These are phyloP conservation scores for Enoplolaimus lenunculus DNA, from an alignment of 2,888 invertebrate species.

Conservation along the genomic window DNA sequence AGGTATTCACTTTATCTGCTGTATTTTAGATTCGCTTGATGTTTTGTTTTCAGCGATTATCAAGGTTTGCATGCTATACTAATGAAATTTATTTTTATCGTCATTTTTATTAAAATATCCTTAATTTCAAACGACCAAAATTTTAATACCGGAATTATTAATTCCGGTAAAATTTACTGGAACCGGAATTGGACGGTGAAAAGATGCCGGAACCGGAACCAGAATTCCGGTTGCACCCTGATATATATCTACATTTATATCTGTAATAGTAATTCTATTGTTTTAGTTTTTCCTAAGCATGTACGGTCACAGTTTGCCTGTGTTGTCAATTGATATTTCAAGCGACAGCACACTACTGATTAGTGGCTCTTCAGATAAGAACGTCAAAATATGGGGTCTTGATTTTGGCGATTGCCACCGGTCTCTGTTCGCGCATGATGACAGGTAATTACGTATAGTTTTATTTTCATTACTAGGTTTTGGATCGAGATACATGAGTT, in stretches of 20 bases:
- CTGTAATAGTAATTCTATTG: not conserved
- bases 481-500: too few relatives aligned
- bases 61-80: too few relatives aligned
- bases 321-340: conserved; percentile 79
- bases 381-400: conserved; percentile 92
- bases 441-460: conserved; percentile 48
- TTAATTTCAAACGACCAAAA: not conserved
- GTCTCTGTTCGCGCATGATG: conserved; percentile 90
- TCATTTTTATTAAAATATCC: not conserved
- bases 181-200: too few relatives aligned
- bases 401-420: conserved; percentile 94
- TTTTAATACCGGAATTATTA: too few relatives aligned
- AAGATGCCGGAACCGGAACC: too few relatives aligned
- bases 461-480: too few relatives aligned
- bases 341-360: conserved; percentile 56
- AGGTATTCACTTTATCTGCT: too few relatives aligned
- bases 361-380: conserved; percentile 87
- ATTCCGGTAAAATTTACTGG: too few relatives aligned
- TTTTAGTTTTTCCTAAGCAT: conserved; percentile 71
- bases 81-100: not conserved
- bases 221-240: too few relatives aligned
- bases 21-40: too few relatives aligned
- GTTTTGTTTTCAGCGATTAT: too few relatives aligned
- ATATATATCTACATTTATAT: too few relatives aligned
- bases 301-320: conserved; percentile 89